These are phyloP conservation scores for Tetraodon nigroviridis DNA, from an alignment of 2,113 vertebrate species.

Conservation along the genomic window DNA sequence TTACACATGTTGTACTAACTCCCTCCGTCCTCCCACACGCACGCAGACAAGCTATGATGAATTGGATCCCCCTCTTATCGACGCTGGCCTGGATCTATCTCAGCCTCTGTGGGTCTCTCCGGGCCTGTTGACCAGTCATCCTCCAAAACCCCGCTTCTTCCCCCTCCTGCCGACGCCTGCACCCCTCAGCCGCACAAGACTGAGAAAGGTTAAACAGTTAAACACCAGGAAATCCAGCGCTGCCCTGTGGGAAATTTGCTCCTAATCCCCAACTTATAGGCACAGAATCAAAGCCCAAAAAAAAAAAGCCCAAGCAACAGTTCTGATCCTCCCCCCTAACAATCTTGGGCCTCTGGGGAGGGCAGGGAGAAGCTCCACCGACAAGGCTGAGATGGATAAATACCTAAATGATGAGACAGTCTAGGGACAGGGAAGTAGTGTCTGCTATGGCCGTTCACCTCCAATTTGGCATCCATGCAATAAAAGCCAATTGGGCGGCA, in stretches of 20 bases:
- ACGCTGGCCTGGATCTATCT: slow-evolving; percentile 80
- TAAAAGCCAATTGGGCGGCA: slow-evolving; percentile 98
- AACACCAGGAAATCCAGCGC: slow-evolving; percentile 98
- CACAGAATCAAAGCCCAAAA: slow-evolving; percentile 93
- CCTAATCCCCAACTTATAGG: slow-evolving; percentile 99
- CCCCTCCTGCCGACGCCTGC: slow-evolving; percentile 67
- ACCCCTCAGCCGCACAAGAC: slow-evolving; percentile 72
- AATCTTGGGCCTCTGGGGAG: slow-evolving; percentile 94
- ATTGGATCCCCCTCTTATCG: slow-evolving; percentile 64
- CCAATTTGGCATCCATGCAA: slow-evolving; percentile 96
- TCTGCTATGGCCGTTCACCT: slow-evolving; percentile 96
- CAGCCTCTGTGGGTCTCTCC: slow-evolving; percentile 82
- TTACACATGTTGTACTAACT: neutral
- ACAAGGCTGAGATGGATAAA: slow-evolving; percentile 98
- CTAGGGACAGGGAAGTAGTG: slow-evolving; percentile 91
- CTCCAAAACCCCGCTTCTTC: slow-evolving; percentile 82
- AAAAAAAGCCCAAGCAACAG: slow-evolving; percentile 95
- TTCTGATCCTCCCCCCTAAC: slow-evolving; percentile 95
- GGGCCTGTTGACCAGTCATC: slow-evolving; percentile 89
- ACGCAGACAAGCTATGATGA: slow-evolving; percentile 44
- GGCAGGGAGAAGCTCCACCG: slow-evolving; percentile 85
- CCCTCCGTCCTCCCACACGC: slow-evolving; percentile 8
- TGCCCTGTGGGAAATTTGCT: slow-evolving; percentile 99
- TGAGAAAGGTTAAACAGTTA: slow-evolving; percentile 99
- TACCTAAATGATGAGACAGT: slow-evolving; percentile 99